Evolutionary conservation across 2,113 vertebrate genomes (phyloP), one percentile per base, ranked within the genome.

Genomic region (Colinus virginianus): DNA sequence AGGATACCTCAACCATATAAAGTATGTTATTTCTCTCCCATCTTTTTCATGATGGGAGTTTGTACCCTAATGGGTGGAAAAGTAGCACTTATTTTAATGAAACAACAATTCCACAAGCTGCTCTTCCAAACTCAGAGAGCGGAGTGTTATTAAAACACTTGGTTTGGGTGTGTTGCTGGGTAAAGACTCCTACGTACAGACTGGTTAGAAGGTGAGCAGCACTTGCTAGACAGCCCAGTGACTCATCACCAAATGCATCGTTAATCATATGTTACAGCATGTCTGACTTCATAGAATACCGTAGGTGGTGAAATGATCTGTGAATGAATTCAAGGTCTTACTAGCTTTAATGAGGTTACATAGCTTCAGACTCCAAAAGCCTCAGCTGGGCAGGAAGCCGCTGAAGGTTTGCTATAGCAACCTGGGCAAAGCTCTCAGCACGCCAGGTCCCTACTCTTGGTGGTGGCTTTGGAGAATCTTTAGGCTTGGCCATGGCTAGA

Each of bases 181-280:
- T 94, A 95, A 91, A 71, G 93, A 95, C 91, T 91, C 95, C 95
- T 87, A 96, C 88, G 2, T 83, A 88, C 23, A 80, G 72, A 68
- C 76, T 95, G 82, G 90, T 90, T 96, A 67, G 93, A 88, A 94
- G 93, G 93, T 95, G 62, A 96, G 90, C 48, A 92, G 78, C 18
- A 78, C 95, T 94, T 93, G 95, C 90, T 96, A 95, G 82, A 91
- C 95, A 94, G 58, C 87, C 76, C 3, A 0, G 62, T 96, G 96
- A 96, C 88, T 96, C 95, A 96, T 25, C 67, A 34, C 82, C 0
- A 2, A 96, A 86, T 9, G 4, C 93, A 94, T 90, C 6, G 0
- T 93, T 95, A 96, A 94, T 96, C 93, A 96, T 92, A 71, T 23
- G 87, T 95, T 95, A 96, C 93, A 94, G 91, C 94, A 95, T 84